A percentile compares a stretch with the other conserved stretches of the same genome.
phyloP scores from a whole-genome alignment of 2,888 invertebrate species.

The Drosophila sordidapex region DNA sequence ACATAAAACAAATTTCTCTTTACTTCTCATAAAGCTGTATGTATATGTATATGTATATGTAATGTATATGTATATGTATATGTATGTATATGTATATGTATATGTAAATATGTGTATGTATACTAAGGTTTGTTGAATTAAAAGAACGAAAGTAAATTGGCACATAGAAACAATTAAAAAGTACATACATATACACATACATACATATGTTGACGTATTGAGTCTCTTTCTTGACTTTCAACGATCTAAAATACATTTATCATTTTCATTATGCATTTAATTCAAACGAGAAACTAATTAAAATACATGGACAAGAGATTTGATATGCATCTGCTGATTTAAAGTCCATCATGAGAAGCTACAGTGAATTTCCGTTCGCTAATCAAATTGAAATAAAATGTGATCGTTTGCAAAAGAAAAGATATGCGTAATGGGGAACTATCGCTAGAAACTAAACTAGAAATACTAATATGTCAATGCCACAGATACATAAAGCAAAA shows the following conservation, averaged over 20 bases:
- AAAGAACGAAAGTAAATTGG: neutral
- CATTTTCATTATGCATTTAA: neutral
- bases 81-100: neutral
- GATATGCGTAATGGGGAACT: slow-evolving; percentile 9
- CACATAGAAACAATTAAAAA: neutral
- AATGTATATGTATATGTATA: neutral
- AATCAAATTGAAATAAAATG: slow-evolving; percentile 1
- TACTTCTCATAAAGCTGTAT: neutral
- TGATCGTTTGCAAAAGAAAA: slow-evolving; percentile 3
- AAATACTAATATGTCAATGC: slow-evolving; percentile 15
- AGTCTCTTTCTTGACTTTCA: neutral
- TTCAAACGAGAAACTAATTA: neutral
- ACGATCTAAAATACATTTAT: neutral
- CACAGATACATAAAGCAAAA: slow-evolving; percentile 2
- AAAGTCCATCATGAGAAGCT: neutral
- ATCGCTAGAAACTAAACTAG: slow-evolving; percentile 13
- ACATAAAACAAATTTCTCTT: neutral
- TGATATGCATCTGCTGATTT: neutral
- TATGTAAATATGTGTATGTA: neutral
- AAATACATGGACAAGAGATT: neutral
- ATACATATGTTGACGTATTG: neutral
- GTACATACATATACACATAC: neutral
- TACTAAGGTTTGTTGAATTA: neutral
- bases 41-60: neutral
- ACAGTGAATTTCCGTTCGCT: neutral